phyloP scores from a whole-genome alignment of 2,888 invertebrate species.

The Athalia rosae region DNA sequence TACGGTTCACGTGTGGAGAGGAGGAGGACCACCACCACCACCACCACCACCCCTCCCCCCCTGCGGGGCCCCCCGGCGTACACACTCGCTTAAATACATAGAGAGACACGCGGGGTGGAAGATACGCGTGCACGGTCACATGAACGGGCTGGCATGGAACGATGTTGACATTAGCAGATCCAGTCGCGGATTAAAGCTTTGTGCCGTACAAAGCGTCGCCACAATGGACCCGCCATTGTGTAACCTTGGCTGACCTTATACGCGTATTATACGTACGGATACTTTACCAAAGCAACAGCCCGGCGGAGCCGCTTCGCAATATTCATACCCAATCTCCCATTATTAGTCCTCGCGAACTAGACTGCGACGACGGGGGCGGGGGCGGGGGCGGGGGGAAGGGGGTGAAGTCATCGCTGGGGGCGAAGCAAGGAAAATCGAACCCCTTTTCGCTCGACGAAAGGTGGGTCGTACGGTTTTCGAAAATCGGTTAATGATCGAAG shows the following conservation, averaged over 20 bases:
- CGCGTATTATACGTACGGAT: constrained; percentile 38
- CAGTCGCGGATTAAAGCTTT: constrained; percentile 72
- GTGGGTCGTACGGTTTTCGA: too few species aligned
- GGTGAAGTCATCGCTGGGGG: too few species aligned
- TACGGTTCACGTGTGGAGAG: neutral
- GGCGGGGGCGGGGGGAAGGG: too few species aligned
- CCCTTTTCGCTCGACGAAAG: too few species aligned
- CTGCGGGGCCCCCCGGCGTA: neutral
- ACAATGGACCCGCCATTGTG: constrained; percentile 65
- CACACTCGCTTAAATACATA: constrained; percentile 32
- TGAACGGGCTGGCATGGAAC: constrained; percentile 51
- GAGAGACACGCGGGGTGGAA: constrained; percentile 16
- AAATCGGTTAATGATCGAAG: too few species aligned
- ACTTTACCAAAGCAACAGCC: constrained; percentile 55
- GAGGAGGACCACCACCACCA: too few species aligned
- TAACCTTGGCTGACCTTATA: constrained; percentile 59
- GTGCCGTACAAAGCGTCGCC: constrained; percentile 64
- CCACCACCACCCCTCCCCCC: constrained; percentile 4
- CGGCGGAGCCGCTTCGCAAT: constrained; percentile 34
- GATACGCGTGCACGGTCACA: constrained; percentile 15
- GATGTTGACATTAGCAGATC: constrained; percentile 72
- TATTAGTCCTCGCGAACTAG: neutral
- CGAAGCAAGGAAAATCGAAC: too few species aligned
- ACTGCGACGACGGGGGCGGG: neutral
- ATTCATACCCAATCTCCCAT: constrained; percentile 35